Base-by-base conservation (phyloP, 2,797 vertebrate genomes). In the Rhinophrynus dorsalis region DNA sequence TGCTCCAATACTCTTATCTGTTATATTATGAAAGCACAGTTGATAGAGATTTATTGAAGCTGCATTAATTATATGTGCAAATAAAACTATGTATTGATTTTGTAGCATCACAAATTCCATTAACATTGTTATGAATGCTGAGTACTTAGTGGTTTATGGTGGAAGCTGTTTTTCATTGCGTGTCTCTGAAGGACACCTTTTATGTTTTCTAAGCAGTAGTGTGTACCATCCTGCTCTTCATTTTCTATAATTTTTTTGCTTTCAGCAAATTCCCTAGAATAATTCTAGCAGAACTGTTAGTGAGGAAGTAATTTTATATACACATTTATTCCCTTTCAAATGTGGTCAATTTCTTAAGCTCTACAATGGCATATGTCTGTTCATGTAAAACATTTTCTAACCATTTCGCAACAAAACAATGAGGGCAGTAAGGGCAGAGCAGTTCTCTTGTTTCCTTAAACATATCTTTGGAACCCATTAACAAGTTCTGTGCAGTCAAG, bases 61-160 rank as follows among this genome's bases (percentile, higher is more conserved):
- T 20, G 17, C 17, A 7, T 45, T 45, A 42, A 50, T 50, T 23
- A 50, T 50, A 11, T 45, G 9, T 52, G 32, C 12, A 63, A 26
- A n/a, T 37, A 24, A 63, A 64, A 52, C 30, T 10, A 26, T 24
- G 32, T 20, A 38, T 29, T 18, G n/a, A 63, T 35, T 63, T 63
- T 63, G 11, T 13, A 23, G 6, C 54, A 38, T 57, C 6, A 24
- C 54, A 38, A 56, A 57, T 57, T 37, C 32, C 15, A 61, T 61
- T 48, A 47, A 33, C 21, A 37, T 35, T 57, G 54, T 57, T n/a
- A 37, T 35, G 26, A n/a, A n/a, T 6, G 54, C n/a, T 20, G 3
- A 6, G 18, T 3, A 3, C 33, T 24, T 24, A 1, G 2, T 23
- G 32, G 1, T 57, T 24, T 18, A 23, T 17, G 33, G 3, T 24